Base-by-base conservation (phyloP, 2,888 invertebrate species). In the Antheraea assamensis region DNA sequence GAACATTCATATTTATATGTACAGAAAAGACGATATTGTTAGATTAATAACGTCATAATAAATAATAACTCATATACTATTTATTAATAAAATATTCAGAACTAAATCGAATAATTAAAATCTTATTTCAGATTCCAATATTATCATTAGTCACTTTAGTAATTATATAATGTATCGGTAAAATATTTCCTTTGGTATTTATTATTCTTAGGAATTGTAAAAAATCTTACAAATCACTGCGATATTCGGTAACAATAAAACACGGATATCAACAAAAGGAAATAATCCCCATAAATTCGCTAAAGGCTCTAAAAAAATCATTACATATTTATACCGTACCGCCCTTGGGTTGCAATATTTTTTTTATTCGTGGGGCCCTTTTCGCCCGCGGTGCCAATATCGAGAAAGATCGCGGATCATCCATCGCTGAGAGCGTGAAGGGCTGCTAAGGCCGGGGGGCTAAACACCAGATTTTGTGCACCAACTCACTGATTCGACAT, bases 311-410 rank as follows among this genome's bases (percentile, higher is more conserved):
- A 85, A 86, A 88, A 87, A 87, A 86, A 80, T 81, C 82, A 87
- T 88, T 86, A 86, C 82, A 88, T 88, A 89, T 88, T 89, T 88
- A 88, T 87, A 85, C 81, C 78, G 82, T 81, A 78, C 81, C 87
- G 83, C 88, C 88, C 88, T 82, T 78, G 81, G 84, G 80, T 87
- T 85, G 89, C 90, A 90, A 91, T 92, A 92, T 86, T 93, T 90
- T 93, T 90, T 93, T 92, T 93, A 92, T 91, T 90, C 90, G 91
- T 89, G 81, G 87, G 85, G 79, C 84, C 79, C 84, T 84, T 88
- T 85, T 90, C 78, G 93, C 94, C 93, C 84, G 84, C 83, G 92
- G 94, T 89, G 90, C 85, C 94, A 94, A 94, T 94, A 94, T 94
- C 90, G 90, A 78, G 86, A 83, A 89, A 92, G 93, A 90, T 86